Evolutionary conservation across 1,140 invertebrate species (phyloP).

Genomic region (Apis cerana): DNA sequence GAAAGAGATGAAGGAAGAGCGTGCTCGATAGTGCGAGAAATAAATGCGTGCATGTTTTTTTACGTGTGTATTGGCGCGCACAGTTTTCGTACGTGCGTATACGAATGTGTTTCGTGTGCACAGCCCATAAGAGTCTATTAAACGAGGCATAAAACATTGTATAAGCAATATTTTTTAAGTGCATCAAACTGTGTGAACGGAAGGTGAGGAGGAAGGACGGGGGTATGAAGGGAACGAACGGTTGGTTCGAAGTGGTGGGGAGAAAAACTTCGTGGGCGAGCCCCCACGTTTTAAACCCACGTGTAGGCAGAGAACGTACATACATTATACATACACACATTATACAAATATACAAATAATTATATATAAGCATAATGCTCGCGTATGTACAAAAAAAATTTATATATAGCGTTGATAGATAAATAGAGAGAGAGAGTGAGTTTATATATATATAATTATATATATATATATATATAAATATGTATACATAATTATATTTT

Average conservation of each 20-base stretch:
- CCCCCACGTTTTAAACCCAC: conserved; percentile 44
- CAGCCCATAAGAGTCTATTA: conserved; percentile 74
- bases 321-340: not conserved
- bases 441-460: conserved; percentile 5
- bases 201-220: not conserved
- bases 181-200: conserved; percentile 54
- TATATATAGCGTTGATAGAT: conserved; percentile 52
- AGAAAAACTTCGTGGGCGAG: conserved; percentile 50
- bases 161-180: conserved; percentile 76
- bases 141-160: conserved; percentile 60
- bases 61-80: conserved; percentile 18
- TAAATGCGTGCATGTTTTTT: conserved; percentile 22
- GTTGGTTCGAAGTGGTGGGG: not conserved
- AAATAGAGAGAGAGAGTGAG: not conserved
- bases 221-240: not conserved
- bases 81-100: conserved; percentile 14
- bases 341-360: not conserved
- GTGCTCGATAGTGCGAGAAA: conserved; percentile 40
- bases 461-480: conserved; percentile 47
- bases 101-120: conserved; percentile 32
- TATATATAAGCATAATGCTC: conserved; percentile 55
- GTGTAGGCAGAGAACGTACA: not conserved
- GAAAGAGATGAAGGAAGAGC: not conserved
- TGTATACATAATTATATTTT: conserved; percentile 67
- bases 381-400: conserved; percentile 59